A percentile compares a stretch with the other conserved stretches of the same genome.
phyloP scores from a whole-genome alignment of 2,797 vertebrate species.

The Anomalospiza imberbis region DNA sequence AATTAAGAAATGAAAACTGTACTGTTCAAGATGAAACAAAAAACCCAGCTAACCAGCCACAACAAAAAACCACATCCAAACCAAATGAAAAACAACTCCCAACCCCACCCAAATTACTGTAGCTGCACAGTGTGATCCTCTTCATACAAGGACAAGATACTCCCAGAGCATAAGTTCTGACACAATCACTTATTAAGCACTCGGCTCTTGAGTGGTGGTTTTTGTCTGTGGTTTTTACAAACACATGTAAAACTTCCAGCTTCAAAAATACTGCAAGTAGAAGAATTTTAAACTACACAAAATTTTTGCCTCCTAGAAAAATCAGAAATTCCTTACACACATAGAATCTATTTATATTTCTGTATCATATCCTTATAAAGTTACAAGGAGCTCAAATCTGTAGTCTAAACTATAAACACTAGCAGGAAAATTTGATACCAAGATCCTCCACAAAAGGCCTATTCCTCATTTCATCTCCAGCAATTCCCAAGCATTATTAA shows the following conservation, averaged over 20 bases:
- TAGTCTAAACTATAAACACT: neutral
- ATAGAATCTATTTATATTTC: neutral
- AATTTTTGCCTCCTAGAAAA: neutral
- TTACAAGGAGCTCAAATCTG: neutral
- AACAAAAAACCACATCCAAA: neutral
- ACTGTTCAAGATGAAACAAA: neutral
- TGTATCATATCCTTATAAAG: neutral
- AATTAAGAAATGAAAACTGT: neutral
- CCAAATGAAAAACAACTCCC: neutral
- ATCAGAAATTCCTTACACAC: neutral
- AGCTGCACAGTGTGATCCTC: neutral
- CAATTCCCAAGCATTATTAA: conserved; percentile 3
- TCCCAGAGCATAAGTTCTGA: neutral
- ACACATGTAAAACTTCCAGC: neutral
- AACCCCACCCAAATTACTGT: accelerated
- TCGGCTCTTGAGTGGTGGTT: neutral
- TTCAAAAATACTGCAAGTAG: neutral
- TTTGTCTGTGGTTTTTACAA: neutral
- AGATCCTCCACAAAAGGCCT: conserved; percentile 2
- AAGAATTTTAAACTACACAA: neutral
- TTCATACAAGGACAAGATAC: neutral
- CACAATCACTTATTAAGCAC: neutral
- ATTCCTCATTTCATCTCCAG: conserved; percentile 22
- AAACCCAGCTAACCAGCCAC: neutral
- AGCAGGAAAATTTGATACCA: neutral